These are phyloP conservation scores for Intellagama lesueurii DNA, from an alignment of 2,797 vertebrate genomes.

Conservation along the genomic window DNA sequence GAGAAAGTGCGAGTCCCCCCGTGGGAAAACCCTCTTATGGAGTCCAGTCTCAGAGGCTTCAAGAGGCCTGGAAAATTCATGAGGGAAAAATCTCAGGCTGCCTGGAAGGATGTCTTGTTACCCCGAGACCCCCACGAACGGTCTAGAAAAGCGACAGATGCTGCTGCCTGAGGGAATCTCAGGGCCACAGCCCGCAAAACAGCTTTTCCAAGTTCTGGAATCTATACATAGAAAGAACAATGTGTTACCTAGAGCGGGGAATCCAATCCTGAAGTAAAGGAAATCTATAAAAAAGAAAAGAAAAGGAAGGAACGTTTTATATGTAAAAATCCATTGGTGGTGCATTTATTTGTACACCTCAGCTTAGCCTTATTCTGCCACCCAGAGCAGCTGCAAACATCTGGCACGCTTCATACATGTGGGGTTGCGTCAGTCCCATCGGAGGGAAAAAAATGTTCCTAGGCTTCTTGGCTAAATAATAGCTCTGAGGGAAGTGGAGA, in stretches of 20 bases:
- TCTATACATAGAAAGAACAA: too few relatives aligned
- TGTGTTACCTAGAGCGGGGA: neutral
- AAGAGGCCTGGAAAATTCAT: neutral
- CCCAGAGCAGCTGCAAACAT: neutral
- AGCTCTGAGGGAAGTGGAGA: neutral
- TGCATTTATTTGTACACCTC: too few relatives aligned
- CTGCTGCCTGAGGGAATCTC: neutral
- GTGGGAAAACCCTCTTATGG: too few relatives aligned
- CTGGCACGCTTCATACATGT: neutral
- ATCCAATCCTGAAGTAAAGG: neutral
- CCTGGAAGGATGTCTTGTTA: neutral
- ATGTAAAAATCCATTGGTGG: too few relatives aligned
- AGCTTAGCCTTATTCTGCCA: neutral
- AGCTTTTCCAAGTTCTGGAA: neutral
- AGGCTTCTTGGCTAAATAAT: neutral
- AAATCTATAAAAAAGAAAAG: neutral
- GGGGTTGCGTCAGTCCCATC: too few relatives aligned
- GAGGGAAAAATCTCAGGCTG: neutral
- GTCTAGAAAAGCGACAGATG: too few relatives aligned
- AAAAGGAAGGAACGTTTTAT: neutral
- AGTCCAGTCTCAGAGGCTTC: too few relatives aligned
- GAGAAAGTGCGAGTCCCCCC: neutral
- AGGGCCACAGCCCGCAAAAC: neutral
- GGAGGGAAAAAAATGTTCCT: neutral
- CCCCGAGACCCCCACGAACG: too few relatives aligned